Evolutionary conservation across 2,113 vertebrate genomes (phyloP).

Genomic region (Anas platyrhynchos): DNA sequence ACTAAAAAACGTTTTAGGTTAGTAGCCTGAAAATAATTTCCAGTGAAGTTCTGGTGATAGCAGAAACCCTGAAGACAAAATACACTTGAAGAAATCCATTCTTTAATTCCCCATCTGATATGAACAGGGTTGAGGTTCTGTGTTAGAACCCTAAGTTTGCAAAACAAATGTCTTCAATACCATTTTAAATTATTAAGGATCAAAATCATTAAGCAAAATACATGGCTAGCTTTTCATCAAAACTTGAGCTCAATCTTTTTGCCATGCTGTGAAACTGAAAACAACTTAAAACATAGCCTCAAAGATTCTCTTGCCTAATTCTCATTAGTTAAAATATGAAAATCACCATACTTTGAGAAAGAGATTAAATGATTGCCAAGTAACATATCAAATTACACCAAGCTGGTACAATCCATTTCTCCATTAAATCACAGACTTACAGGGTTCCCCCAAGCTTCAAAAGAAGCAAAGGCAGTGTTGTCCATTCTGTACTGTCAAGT

Average conservation of each 20-base stretch:
- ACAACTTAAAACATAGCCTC: neutral
- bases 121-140: neutral
- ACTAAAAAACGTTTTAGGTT: neutral
- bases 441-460: neutral
- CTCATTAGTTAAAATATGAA: neutral
- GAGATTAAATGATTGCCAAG: neutral
- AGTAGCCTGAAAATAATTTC: neutral
- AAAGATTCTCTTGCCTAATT: neutral
- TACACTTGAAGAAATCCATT: neutral
- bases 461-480: neutral
- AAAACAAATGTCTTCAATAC: neutral
- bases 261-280: neutral
- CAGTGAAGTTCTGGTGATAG: neutral
- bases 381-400: neutral
- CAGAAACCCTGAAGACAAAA: neutral
- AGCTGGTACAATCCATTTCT: neutral
- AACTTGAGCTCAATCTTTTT: neutral
- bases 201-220: neutral
- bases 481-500: accelerated
- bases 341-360: neutral
- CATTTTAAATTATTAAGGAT: neutral
- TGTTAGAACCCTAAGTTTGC: neutral
- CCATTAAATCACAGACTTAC: neutral
- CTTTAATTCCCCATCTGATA: neutral
- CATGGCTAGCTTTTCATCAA: neutral